Base-by-base conservation (phyloP, 2,113 vertebrate genomes). In the Neomonachus schauinslandi region DNA sequence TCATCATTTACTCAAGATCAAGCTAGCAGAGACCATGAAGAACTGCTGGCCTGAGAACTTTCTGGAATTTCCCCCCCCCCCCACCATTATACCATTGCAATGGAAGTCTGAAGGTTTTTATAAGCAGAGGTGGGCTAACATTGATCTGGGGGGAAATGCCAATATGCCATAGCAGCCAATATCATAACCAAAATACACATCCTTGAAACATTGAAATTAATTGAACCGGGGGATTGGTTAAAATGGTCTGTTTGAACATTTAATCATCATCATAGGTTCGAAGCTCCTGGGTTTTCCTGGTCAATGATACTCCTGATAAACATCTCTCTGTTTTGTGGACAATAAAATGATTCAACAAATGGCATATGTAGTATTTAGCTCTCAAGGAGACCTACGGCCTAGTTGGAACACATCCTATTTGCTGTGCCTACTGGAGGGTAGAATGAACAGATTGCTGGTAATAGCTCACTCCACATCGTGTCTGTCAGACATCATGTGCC, bases 381-480 rank as follows among this genome's bases (percentile, higher is more conserved):
- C 91, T 94, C 59, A 71, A 80, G 72, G 92, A 97, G 81, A 95
- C 88, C 93, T 84, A 33, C 19, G 1, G 90, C 85, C 94, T 93
- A 95, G 33, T 97, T 98, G 98, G 98, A 98, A 97, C 95, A 89
- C 42, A 49, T 91, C 88, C 88, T 94, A 21, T 89, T 82, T 94
- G 72, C 39, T 86, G 88, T 91, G 85, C 94, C 65, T 93, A 89
- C 81, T 94, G 92, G 77, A 94, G 82, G 69, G 77, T 36, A 46
- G 67, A 89, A 88, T 83, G 97, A 97, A 97, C 98, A 98, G 98
- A 98, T 98, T 98, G 98, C 74, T 89, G 67, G 85, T 97, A 98
- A 98, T 97, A 91, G 98, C 82, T 97, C 96, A 59, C 91, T 53
- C 91, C 77, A 96, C 85, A 42, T 15, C 82, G 71, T 91, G 59